These are phyloP conservation scores for Glyptemys insculpta DNA, from an alignment of 2,797 vertebrate species.

Conservation along the genomic window DNA sequence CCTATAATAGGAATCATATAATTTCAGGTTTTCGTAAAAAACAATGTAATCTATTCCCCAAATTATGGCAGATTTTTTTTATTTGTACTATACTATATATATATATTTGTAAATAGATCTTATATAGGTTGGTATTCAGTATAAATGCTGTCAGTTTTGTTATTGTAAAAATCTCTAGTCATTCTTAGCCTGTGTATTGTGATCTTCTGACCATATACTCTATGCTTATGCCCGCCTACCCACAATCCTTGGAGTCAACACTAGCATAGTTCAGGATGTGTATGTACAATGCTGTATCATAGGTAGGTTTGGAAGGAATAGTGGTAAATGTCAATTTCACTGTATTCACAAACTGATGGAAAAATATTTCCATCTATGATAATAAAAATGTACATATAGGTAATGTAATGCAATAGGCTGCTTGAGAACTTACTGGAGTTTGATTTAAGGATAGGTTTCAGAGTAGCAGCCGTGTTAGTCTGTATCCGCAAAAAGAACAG, in stretches of 20 bases:
- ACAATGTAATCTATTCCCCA: background rate
- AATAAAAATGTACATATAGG: background rate
- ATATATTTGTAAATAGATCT: too few relatives aligned
- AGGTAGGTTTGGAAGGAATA: background rate
- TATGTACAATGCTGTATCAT: fast-evolving
- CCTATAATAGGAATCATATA: background rate
- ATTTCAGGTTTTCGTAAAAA: background rate
- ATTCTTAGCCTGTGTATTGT: background rate
- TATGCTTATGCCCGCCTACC: background rate
- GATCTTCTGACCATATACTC: background rate
- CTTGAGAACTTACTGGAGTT: background rate
- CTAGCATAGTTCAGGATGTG: background rate
- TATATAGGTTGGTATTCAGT: background rate
- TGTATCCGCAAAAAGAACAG: too few relatives aligned
- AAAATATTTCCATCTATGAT: background rate
- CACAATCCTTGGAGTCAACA: background rate
- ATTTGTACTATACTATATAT: background rate
- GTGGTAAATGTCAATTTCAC: background rate
- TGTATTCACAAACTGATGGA: background rate
- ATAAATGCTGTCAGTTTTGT: background rate
- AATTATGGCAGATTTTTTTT: background rate
- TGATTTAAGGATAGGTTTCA: background rate
- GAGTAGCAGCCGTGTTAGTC: too few relatives aligned
- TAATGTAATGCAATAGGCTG: too few relatives aligned
- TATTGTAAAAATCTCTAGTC: background rate